phyloP scores from a whole-genome alignment of 2,113 vertebrate genomes.

The Mirounga angustirostris region DNA sequence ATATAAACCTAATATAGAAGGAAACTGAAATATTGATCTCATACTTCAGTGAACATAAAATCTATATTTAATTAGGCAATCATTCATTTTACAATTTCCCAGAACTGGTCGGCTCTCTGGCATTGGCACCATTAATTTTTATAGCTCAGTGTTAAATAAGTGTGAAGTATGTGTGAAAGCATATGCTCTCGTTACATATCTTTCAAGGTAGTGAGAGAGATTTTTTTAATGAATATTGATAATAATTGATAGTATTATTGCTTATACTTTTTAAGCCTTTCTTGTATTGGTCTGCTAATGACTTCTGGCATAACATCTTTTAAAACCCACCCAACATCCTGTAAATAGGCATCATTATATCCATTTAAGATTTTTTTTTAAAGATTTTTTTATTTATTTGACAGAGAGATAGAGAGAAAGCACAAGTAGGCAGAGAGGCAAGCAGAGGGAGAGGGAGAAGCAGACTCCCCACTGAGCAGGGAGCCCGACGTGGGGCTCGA shows the following conservation, averaged over 20 bases:
- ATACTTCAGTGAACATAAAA: constrained; percentile 44
- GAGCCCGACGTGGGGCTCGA: too few species aligned
- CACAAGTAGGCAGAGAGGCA: too few species aligned
- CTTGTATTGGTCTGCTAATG: not conserved
- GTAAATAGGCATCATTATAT: not conserved
- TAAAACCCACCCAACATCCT: not conserved
- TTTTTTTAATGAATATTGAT: constrained; percentile 35
- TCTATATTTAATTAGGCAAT: constrained; percentile 61
- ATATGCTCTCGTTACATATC: not conserved
- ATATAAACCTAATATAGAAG: constrained; percentile 61
- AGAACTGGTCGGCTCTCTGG: constrained; percentile 61
- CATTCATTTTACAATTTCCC: constrained; percentile 67
- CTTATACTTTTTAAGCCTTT: not conserved
- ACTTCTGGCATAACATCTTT: not conserved
- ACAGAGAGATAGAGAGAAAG: too few species aligned
- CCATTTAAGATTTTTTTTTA: not conserved
- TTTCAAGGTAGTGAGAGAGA: not conserved
- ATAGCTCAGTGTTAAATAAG: constrained; percentile 41
- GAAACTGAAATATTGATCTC: constrained; percentile 72
- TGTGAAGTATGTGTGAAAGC: constrained; percentile 27
- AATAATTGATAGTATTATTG: constrained; percentile 15
- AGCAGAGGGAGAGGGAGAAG: too few species aligned
- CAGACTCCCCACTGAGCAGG: too few species aligned
- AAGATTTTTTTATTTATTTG: too few species aligned
- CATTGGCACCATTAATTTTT: constrained; percentile 70